These are phyloP conservation scores for Drosophila lacteicornis DNA, from an alignment of 1,140 invertebrate species.

Conservation along the genomic window DNA sequence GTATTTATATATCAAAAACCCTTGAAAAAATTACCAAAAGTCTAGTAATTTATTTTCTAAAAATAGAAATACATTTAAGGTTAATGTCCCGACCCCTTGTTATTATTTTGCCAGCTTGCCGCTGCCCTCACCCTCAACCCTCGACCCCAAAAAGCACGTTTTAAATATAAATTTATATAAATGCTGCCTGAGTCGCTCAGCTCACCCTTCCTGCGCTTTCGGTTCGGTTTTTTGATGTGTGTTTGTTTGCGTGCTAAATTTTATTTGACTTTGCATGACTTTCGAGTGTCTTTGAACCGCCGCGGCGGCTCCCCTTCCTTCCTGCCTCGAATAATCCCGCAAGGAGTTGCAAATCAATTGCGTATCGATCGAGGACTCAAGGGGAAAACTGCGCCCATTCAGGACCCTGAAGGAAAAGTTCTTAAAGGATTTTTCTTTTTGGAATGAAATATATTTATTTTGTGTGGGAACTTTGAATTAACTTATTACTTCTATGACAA, in stretches of 20 bases:
- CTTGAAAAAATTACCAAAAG: too few species aligned
- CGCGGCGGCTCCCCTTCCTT: background rate
- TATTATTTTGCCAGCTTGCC: too few species aligned
- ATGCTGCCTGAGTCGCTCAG: slow-evolving; percentile 38
- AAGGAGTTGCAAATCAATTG: slow-evolving; percentile 33
- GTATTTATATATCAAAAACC: background rate
- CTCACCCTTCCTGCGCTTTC: slow-evolving; percentile 2
- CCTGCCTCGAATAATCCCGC: slow-evolving; percentile 7
- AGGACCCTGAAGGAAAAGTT: background rate
- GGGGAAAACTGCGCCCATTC: background rate
- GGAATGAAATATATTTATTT: background rate
- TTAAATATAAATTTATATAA: slow-evolving; percentile 65
- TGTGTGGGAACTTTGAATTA: background rate
- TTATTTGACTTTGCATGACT: slow-evolving; percentile 76
- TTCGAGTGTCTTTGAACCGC: slow-evolving; percentile 62
- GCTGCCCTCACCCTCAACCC: too few species aligned
- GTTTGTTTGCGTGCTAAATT: slow-evolving; percentile 58
- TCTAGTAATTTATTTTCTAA: background rate
- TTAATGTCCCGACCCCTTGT: too few species aligned
- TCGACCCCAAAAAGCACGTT: slow-evolving; percentile 5
- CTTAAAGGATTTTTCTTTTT: background rate
- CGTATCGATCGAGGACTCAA: slow-evolving; percentile 13
- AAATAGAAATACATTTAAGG: background rate
- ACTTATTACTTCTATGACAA: background rate
- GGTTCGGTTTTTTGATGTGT: slow-evolving; percentile 24